These are phyloP conservation scores for Schizopygopsis malacanthus DNA, from an alignment of 2,797 vertebrate species.

Conservation along the genomic window DNA sequence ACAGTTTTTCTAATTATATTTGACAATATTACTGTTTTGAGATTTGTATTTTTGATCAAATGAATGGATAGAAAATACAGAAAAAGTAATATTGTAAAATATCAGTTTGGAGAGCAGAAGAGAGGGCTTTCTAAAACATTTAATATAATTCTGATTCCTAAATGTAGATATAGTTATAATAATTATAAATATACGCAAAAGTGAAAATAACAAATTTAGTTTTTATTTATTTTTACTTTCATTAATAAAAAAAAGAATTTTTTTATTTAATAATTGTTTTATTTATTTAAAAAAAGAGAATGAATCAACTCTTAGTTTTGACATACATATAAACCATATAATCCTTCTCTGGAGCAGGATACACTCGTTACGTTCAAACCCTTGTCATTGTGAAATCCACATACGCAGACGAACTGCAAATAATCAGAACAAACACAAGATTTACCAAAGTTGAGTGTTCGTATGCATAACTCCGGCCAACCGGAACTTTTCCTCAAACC, in stretches of 20 bases:
- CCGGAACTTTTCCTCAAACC: neutral
- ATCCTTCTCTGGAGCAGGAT: neutral
- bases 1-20: neutral
- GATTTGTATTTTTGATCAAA: neutral
- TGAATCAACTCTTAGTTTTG: neutral
- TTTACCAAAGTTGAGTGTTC: neutral
- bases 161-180: too few species aligned
- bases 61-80: neutral
- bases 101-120: neutral
- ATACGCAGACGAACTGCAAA: slow-evolving; percentile 4
- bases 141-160: too few species aligned
- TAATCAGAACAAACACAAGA: slow-evolving; percentile 28
- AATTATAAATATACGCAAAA: neutral
- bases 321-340: neutral
- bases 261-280: neutral
- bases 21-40: neutral
- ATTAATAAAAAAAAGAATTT: neutral
- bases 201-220: neutral
- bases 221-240: too few species aligned
- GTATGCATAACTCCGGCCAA: neutral
- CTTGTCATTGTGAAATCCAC: slow-evolving; percentile 12
- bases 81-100: too few species aligned
- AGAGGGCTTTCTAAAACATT: neutral
- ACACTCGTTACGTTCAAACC: neutral
- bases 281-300: neutral